Evolutionary conservation across 2,888 invertebrate species (phyloP), one percentile per base, ranked within the genome.

Genomic region (Sesamia inferens): DNA sequence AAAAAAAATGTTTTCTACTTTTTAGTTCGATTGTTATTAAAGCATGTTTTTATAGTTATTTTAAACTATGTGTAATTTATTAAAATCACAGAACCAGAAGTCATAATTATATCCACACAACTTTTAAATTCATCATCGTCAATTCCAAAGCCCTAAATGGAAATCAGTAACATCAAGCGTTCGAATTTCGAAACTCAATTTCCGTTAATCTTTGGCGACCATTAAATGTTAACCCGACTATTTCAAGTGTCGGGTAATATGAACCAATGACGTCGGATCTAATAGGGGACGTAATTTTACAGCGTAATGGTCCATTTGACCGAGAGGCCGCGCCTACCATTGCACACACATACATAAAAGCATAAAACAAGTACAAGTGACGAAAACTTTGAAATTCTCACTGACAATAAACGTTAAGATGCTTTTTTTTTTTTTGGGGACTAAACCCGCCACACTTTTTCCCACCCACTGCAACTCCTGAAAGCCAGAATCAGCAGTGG

Each of bases 281-380:
- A 81, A 85, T 85, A 81, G 81, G 76, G 76, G 75, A 71, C 82
- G 68, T 70, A 85, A 85, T 85, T 86, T 86, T 84, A 86, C 81
- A 85, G 78, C 75, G 84, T 89, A 85, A 88, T 84, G 87, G 76
- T 78, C 78, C 75, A 79, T 85, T 84, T 87, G 83, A 78, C 82
- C 63, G 62, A 68, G 71, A 67, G 66, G 57, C 67, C 78, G 74
- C 68, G 39, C 82, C 70, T 81, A 65, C 42, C 19, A 73, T 67
- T 81, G 78, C 59, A 57, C 47, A 68, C 31, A 70, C 4, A 57
- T 13, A 68, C 44, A 51, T 47, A 48, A 55, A 71, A 61, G 51
- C 55, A 42, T n/a, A 39, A 3, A 54, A n/a, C n/a, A 55, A 57
- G 19, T 71, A 51, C n/a, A 31, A 10, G 31, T 48, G 19, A 44